phyloP scores from a whole-genome alignment of 1,140 invertebrate species.

The Drosophila miranda region DNA sequence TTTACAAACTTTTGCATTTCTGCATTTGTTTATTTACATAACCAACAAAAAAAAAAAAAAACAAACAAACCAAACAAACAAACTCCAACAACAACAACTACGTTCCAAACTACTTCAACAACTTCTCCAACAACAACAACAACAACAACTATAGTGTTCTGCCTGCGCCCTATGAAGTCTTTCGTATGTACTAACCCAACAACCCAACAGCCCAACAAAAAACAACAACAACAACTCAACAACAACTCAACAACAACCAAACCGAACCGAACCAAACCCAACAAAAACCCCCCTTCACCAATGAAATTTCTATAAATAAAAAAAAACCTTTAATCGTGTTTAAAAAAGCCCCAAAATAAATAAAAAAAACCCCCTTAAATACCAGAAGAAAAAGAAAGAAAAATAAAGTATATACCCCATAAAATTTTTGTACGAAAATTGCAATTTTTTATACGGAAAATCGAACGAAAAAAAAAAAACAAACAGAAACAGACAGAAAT shows the following conservation, averaged over 20 bases:
- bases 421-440: constrained; percentile 60
- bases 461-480: constrained; percentile 24
- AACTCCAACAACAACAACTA: constrained; percentile 15
- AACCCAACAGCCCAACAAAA: constrained; percentile 7
- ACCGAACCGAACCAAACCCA: constrained; percentile 23
- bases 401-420: constrained; percentile 27
- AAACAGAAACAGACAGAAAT: not conserved
- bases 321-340: constrained; percentile 51
- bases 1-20: constrained; percentile 80
- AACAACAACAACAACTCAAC: constrained; percentile 1
- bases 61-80: constrained; percentile 22
- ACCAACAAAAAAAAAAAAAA: constrained; percentile 36
- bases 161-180: constrained; percentile 82
- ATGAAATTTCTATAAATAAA: constrained; percentile 9
- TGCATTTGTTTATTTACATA: constrained; percentile 81
- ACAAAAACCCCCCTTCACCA: constrained; percentile 26
- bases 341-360: constrained; percentile 56
- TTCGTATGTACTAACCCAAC: constrained; percentile 80
- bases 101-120: not conserved
- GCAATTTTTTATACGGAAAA: constrained; percentile 58
- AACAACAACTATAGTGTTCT: constrained; percentile 66
- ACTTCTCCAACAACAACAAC: not conserved
- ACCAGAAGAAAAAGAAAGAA: constrained; percentile 28
- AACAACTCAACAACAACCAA: constrained; percentile 19
- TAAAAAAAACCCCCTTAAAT: constrained; percentile 5